Evolutionary conservation across 2,797 vertebrate genomes (phyloP).

Genomic region (Myioborus melanocephalus): DNA sequence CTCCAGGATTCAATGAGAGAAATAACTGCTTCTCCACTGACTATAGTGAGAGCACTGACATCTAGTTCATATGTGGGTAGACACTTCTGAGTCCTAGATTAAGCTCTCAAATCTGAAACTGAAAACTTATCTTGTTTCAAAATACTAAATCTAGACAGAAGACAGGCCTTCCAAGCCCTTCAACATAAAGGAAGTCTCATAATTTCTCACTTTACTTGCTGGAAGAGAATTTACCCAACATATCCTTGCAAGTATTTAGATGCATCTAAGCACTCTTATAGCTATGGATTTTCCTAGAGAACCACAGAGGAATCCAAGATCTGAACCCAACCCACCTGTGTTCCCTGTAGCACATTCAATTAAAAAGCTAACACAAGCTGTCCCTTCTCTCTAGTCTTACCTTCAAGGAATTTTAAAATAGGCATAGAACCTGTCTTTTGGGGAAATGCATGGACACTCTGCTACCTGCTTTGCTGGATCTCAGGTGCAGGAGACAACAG

Average conservation of each 20-base stretch:
- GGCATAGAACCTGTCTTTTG: background rate
- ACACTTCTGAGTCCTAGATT: background rate
- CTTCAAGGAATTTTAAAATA: background rate
- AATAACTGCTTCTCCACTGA: background rate
- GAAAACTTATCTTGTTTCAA: background rate
- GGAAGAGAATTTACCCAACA: background rate
- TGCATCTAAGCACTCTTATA: background rate
- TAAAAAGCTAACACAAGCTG: background rate
- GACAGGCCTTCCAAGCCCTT: background rate
- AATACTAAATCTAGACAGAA: background rate
- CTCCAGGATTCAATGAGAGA: background rate
- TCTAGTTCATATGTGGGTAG: background rate
- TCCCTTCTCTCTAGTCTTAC: background rate
- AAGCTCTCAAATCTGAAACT: background rate
- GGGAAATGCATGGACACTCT: background rate
- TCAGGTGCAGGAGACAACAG: background rate
- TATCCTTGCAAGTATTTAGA: background rate
- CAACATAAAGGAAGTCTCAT: background rate
- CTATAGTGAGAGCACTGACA: background rate
- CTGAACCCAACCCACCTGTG: background rate
- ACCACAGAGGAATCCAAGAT: background rate
- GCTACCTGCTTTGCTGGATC: background rate
- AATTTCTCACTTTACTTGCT: background rate
- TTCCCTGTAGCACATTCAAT: background rate
- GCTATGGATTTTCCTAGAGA: background rate